Evolutionary conservation across 2,888 invertebrate genomes (phyloP).

Genomic region (Eupelmus urozonus): DNA sequence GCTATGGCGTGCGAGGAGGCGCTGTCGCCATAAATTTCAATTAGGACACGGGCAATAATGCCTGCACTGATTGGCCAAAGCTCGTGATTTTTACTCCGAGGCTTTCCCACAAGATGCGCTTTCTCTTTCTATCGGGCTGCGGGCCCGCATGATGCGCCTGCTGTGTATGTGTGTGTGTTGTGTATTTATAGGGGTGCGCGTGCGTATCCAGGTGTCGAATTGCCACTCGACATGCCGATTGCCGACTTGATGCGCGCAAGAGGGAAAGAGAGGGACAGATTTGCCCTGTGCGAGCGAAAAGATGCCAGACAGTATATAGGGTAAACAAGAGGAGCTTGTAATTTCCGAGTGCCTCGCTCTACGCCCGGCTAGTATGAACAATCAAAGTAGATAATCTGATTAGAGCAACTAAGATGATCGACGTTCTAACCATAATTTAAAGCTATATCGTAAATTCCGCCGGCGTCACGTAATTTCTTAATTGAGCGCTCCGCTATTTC

Average conservation of each 20-base stretch:
- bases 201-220: constrained; percentile 28
- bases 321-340: no score
- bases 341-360: no score
- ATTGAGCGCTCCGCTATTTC: no score
- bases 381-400: no score
- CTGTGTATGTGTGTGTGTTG: no score
- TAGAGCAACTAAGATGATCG: no score
- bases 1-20: not conserved
- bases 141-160: not conserved
- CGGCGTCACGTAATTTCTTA: no score
- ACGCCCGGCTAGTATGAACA: no score
- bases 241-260: not conserved
- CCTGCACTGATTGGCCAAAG: constrained; percentile 40
- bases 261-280: constrained; percentile 12
- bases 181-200: constrained; percentile 3
- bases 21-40: constrained; percentile 48
- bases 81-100: constrained; percentile 2
- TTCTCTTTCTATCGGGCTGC: not conserved
- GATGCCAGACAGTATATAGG: not conserved
- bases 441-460: no score
- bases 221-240: constrained; percentile 24
- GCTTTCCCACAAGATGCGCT: constrained; percentile 49
- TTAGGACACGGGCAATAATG: constrained; percentile 42
- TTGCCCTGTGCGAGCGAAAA: not conserved
- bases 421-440: no score